Evolutionary conservation across 2,888 invertebrate genomes (phyloP).

Genomic region (Schizotus pectinicornis): DNA sequence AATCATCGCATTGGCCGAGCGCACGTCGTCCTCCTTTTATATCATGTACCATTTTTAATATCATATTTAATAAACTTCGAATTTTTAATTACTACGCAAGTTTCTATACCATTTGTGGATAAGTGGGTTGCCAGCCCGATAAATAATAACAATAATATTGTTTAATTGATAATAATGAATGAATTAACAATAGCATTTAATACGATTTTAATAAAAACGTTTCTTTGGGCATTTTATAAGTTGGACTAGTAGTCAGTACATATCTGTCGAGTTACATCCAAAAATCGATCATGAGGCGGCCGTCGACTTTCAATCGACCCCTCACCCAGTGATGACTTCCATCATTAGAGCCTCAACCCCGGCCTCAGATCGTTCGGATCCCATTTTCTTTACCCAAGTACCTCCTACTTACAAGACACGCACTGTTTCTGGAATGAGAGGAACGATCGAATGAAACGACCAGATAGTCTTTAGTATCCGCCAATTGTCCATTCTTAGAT

Average conservation of each 20-base stretch:
- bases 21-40: conserved; percentile 56
- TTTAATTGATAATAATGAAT: conserved; percentile 54
- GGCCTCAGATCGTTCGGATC: neutral
- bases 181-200: conserved; percentile 58
- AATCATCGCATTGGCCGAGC: conserved; percentile 40
- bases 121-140: conserved; percentile 47
- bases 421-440: conserved; percentile 50
- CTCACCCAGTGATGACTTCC: neutral
- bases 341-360: neutral
- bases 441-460: conserved; percentile 48
- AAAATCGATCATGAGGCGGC: conserved; percentile 27
- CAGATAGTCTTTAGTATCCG: conserved; percentile 52
- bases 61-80: conserved; percentile 58
- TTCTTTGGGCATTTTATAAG: conserved; percentile 57
- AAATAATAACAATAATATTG: conserved; percentile 56
- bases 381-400: conserved; percentile 20
- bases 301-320: neutral
- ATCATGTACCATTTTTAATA: conserved; percentile 59
- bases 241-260: conserved; percentile 41
- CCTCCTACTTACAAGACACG: conserved; percentile 35
- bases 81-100: conserved; percentile 56
- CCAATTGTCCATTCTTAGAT: conserved; percentile 53
- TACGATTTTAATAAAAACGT: conserved; percentile 58
- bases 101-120: conserved; percentile 51
- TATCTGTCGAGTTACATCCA: conserved; percentile 36